Evolutionary conservation across 92 coral and sea anemone genomes (phyloP).

Genomic region (Porites evermanni): DNA sequence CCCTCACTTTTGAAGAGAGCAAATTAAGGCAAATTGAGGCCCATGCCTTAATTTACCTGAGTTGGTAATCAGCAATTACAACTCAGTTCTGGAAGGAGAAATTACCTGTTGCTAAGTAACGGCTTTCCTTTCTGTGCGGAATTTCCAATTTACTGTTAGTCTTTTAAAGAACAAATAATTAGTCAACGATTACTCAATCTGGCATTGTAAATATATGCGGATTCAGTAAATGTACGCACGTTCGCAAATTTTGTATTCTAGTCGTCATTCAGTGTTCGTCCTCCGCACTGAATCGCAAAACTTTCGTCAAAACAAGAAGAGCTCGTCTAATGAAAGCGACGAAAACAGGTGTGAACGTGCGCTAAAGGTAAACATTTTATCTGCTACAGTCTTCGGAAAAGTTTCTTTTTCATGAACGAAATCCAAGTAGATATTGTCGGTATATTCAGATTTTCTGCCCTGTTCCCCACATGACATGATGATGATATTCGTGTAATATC

Average conservation of each 20-base stretch:
- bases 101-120: background rate
- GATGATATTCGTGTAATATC: too few species aligned
- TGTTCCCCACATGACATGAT: too few species aligned
- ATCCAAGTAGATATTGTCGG: background rate
- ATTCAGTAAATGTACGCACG: background rate
- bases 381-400: background rate
- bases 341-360: background rate
- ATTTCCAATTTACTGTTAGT: conserved; percentile 2
- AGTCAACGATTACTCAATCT: background rate
- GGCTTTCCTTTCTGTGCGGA: conserved; percentile 9
- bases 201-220: background rate
- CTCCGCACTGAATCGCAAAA: background rate
- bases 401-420: background rate
- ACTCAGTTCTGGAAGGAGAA: background rate
- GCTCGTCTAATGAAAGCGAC: background rate
- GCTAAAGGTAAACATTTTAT: background rate
- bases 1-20: too few species aligned
- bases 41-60: too few species aligned
- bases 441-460: too few species aligned
- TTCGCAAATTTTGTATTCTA: background rate
- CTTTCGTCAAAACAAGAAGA: too few species aligned
- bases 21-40: too few species aligned
- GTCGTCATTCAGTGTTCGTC: background rate
- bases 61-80: background rate
- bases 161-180: background rate